Conservation (phyloP, 2,888 invertebrate species). For the Helicoverpa assulta region DNA sequence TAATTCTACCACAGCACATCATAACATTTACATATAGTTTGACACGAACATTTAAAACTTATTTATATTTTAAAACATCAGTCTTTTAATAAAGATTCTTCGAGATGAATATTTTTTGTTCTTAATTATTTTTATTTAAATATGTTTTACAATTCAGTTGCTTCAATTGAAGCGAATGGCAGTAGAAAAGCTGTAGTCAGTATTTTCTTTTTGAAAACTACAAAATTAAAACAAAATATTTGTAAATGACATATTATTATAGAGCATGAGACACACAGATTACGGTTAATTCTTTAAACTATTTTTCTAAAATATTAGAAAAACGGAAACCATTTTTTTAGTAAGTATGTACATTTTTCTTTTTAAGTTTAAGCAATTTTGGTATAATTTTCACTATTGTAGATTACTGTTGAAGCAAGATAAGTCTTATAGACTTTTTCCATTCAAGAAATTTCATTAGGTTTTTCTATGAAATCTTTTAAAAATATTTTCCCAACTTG, state of each 20-base stretch:
- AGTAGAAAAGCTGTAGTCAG: slow-evolving; percentile 4
- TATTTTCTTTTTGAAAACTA: neutral
- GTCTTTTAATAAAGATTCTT: slow-evolving; percentile 82
- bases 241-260: neutral
- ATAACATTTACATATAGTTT: slow-evolving; percentile 39
- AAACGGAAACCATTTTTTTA: neutral
- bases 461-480: neutral
- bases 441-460: neutral
- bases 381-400: neutral
- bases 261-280: neutral
- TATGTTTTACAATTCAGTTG: slow-evolving; percentile 16
- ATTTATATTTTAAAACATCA: slow-evolving; percentile 78
- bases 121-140: slow-evolving; percentile 25
- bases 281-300: neutral
- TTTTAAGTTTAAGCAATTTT: neutral
- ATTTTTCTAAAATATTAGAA: neutral
- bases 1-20: slow-evolving; percentile 25
- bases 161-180: slow-evolving; percentile 14
- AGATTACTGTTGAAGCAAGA: neutral
- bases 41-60: slow-evolving; percentile 68
- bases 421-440: neutral
- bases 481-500: neutral
- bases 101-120: slow-evolving; percentile 55
- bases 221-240: neutral
- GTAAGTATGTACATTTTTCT: neutral